Conservation (phyloP, 2,113 vertebrate genomes). For the Todiramphus saurophagus region DNA sequence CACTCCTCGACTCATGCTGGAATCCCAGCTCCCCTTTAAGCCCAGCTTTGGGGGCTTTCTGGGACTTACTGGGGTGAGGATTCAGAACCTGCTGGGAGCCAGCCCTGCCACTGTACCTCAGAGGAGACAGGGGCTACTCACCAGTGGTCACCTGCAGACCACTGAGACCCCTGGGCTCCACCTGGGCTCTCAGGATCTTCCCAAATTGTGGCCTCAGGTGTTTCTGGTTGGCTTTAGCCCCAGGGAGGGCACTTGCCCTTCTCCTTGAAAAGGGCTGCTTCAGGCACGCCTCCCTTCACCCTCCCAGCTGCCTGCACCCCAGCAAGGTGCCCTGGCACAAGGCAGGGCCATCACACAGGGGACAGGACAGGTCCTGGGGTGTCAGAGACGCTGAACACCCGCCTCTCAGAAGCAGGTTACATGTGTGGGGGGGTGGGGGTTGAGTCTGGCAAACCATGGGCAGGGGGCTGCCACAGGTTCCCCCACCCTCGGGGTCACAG, state of each 20-base stretch:
- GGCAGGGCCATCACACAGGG: no score
- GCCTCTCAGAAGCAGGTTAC: background rate
- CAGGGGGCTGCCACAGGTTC: background rate
- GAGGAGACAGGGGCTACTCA: background rate
- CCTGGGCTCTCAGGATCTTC: background rate
- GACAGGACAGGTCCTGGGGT: background rate
- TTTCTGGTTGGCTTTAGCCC: background rate
- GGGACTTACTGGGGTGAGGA: background rate
- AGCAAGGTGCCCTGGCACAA: background rate
- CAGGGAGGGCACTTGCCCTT: no score
- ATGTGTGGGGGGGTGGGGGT: background rate
- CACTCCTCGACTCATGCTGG: accelerated
- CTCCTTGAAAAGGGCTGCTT: background rate
- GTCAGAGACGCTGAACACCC: background rate
- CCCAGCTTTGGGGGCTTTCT: background rate
- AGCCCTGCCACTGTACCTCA: background rate
- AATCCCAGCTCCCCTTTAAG: background rate
- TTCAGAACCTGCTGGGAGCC: background rate
- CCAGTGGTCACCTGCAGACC: background rate
- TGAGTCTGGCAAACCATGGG: background rate
- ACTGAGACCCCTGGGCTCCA: no score
- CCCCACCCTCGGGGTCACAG: background rate
- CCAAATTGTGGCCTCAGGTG: background rate
- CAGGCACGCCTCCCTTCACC: no score
- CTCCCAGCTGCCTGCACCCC: background rate